Evolutionary conservation across 35 echinoderm and acorn worm species (phyloP).

Genomic region (Heliocidaris tuberculata): DNA sequence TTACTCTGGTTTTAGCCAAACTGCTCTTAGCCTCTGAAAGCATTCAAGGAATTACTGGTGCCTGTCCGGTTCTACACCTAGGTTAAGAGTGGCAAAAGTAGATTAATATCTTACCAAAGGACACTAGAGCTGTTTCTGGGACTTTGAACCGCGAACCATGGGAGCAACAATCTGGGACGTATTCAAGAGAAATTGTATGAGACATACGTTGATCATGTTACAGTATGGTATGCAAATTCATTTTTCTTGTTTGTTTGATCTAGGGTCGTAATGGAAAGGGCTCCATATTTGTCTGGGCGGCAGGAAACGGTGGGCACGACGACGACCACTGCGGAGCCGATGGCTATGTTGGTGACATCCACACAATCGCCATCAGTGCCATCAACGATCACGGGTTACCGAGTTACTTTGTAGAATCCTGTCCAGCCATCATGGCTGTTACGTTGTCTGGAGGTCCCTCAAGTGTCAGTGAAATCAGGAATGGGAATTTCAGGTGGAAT

Average conservation of each 20-base stretch:
- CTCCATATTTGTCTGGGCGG: constrained; percentile 94
- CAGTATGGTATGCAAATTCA: too few species aligned
- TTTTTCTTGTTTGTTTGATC: neutral
- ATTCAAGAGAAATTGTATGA: too few species aligned
- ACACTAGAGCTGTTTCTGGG: too few species aligned
- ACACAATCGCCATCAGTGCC: constrained; percentile 91
- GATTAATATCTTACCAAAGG: too few species aligned
- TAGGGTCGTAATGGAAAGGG: constrained; percentile 96
- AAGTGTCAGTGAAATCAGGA: neutral
- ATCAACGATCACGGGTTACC: constrained; percentile 78
- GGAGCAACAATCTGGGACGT: too few species aligned
- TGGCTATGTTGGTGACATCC: constrained; percentile 87
- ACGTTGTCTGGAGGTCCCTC: constrained; percentile 79
- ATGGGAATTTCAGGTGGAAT: constrained; percentile 54
- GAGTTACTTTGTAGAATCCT: constrained; percentile 84
- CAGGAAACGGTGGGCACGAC: constrained; percentile 80
- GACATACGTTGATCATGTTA: too few species aligned
- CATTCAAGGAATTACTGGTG: too few species aligned
- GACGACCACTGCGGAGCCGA: constrained; percentile 90
- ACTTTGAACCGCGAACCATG: too few species aligned
- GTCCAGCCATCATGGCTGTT: constrained; percentile 89
- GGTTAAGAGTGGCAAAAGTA: too few species aligned
- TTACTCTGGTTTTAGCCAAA: too few species aligned
- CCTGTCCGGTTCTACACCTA: too few species aligned
- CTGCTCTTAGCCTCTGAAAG: too few species aligned